phyloP scores from a whole-genome alignment of 2,113 vertebrate species.

The Apistogramma diplotaenia region DNA sequence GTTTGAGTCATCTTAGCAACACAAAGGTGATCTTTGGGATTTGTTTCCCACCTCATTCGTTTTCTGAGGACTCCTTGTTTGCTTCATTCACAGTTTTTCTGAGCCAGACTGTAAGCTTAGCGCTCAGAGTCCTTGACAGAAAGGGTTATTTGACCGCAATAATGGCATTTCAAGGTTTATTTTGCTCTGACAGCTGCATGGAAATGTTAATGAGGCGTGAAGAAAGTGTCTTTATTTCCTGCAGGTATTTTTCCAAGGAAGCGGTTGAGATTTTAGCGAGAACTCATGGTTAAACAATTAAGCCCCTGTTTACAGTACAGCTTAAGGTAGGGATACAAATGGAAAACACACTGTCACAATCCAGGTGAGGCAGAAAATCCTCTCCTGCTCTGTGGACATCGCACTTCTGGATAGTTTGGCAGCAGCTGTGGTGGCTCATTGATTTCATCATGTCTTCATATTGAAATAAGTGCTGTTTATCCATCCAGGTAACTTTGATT shows the following conservation, averaged over 20 bases:
- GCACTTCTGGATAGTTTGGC: not conserved
- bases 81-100: not conserved
- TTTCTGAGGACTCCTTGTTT: not conserved
- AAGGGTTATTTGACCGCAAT: not conserved
- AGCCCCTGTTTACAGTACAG: not conserved
- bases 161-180: conserved; percentile 2
- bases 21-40: not conserved
- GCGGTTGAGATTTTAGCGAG: not conserved
- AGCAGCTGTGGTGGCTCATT: not conserved
- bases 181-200: not conserved
- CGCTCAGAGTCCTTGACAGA: not conserved
- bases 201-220: not conserved
- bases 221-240: not conserved
- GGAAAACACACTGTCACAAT: not conserved
- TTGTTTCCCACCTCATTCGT: not conserved
- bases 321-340: not conserved
- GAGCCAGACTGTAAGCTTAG: not conserved
- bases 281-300: not conserved
- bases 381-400: not conserved
- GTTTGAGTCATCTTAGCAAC: not conserved
- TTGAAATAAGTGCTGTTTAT: not conserved
- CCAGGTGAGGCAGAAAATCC: not conserved
- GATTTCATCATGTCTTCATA: not conserved
- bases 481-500: too few relatives aligned
- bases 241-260: not conserved